Conservation (phyloP, 2,113 vertebrate species). For the Sapajus apella region DNA sequence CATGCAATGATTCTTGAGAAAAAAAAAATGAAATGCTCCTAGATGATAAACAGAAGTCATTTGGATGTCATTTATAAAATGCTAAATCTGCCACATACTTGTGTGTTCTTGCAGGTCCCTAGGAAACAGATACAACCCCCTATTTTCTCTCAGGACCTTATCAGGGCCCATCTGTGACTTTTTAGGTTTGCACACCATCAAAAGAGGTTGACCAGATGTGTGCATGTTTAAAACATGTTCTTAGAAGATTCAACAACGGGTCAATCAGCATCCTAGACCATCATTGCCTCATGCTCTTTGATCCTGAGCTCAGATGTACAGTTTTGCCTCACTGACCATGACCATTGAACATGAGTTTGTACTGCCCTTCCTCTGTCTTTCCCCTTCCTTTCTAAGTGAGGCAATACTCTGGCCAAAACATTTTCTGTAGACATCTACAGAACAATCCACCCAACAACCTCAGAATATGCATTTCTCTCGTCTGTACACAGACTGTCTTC, state of each 20-base stretch:
- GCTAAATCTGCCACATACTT: fast-evolving
- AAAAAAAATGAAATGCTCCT: neutral
- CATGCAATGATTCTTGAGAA: neutral
- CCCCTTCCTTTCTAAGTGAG: neutral
- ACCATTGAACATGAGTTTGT: fast-evolving
- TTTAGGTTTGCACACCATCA: fast-evolving
- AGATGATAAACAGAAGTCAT: neutral
- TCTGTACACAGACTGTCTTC: no score
- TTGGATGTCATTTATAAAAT: neutral
- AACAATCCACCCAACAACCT: no score
- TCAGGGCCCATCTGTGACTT: fast-evolving
- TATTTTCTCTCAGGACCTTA: fast-evolving
- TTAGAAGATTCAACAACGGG: fast-evolving
- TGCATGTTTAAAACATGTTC: neutral
- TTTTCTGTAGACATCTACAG: neutral
- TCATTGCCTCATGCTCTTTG: fast-evolving
- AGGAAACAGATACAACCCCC: fast-evolving
- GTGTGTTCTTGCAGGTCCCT: no score
- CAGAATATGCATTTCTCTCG: no score
- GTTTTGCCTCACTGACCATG: neutral
- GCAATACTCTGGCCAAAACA: neutral
- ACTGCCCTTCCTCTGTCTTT: fast-evolving
- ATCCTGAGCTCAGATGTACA: neutral
- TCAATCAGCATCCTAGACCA: fast-evolving
- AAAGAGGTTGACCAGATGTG: neutral